phyloP scores from a whole-genome alignment of 2,888 invertebrate species.

The Andrena haemorrhoa region DNA sequence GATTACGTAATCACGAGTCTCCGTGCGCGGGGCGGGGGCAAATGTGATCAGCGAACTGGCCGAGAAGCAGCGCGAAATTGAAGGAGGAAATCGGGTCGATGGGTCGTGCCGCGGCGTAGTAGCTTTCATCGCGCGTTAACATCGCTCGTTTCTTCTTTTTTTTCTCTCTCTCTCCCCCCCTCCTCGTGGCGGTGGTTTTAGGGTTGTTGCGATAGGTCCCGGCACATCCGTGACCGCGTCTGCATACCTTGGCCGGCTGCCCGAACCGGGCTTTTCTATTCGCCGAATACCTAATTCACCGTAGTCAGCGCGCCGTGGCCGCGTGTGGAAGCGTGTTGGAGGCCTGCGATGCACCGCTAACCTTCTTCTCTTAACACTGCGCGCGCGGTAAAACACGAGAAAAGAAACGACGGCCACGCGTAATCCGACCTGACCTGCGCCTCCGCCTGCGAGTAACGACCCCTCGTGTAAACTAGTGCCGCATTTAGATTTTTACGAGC shows the following conservation, averaged over 20 bases:
- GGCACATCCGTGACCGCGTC: slow-evolving; percentile 77
- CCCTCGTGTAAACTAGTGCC: slow-evolving; percentile 28
- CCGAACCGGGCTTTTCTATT: slow-evolving; percentile 75
- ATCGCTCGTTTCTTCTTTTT: slow-evolving; percentile 63
- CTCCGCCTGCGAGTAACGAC: slow-evolving; percentile 38
- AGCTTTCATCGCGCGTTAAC: slow-evolving; percentile 61
- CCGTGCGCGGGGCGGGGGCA: background rate
- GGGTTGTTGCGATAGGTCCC: slow-evolving; percentile 80
- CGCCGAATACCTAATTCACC: slow-evolving; percentile 78
- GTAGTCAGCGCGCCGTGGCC: slow-evolving; percentile 33
- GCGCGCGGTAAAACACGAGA: slow-evolving; percentile 35
- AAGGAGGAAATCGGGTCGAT: slow-evolving; percentile 19
- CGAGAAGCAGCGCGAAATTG: slow-evolving; percentile 24
- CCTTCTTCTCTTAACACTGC: slow-evolving; percentile 73
- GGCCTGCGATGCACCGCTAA: slow-evolving; percentile 58
- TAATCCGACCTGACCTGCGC: slow-evolving; percentile 63
- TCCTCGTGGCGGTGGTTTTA: slow-evolving; percentile 68
- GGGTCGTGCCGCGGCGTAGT: slow-evolving; percentile 5
- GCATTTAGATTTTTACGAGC: slow-evolving; percentile 55
- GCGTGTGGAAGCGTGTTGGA: slow-evolving; percentile 55
- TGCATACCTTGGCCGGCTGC: slow-evolving; percentile 81
- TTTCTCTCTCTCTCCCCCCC: background rate
- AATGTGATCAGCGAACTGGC: background rate
- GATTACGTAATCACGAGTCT: background rate
- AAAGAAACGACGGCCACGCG: slow-evolving; percentile 48